A percentile compares a stretch with the other conserved stretches of the same genome.
phyloP scores from a whole-genome alignment of 2,888 invertebrate species.

The Pseudolycoriella hygida region DNA sequence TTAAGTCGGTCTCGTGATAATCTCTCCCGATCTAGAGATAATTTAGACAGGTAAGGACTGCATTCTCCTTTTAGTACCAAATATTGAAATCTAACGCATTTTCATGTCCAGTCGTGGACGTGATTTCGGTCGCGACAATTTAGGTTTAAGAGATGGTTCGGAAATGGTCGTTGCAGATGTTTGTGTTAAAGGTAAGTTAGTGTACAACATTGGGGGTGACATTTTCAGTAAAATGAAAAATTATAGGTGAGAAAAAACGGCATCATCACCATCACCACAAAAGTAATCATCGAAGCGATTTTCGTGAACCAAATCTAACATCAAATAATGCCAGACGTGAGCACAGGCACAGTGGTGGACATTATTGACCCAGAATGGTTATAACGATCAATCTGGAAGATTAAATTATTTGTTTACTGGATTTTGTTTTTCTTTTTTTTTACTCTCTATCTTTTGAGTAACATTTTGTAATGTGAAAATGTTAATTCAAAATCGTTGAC shows the following conservation, averaged over 20 bases:
- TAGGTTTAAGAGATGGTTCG: constrained; percentile 49
- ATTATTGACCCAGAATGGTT: constrained; percentile 29
- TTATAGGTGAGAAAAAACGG: constrained; percentile 26
- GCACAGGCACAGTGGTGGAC: constrained; percentile 25
- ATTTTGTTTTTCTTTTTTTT: neutral
- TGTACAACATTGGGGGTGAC: too few species aligned
- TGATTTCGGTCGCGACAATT: constrained; percentile 18
- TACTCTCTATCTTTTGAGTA: too few species aligned
- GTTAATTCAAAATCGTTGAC: too few species aligned
- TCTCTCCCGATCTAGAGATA: constrained; percentile 27
- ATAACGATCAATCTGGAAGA: constrained; percentile 30
- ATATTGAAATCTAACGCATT: constrained; percentile 11
- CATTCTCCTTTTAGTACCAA: neutral
- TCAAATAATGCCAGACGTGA: constrained; percentile 21
- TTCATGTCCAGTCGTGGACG: constrained; percentile 19
- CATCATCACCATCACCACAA: constrained; percentile 24
- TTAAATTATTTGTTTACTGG: constrained; percentile 9
- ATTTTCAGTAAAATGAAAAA: constrained; percentile 1
- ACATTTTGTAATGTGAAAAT: too few species aligned
- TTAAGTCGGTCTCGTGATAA: constrained; percentile 27
- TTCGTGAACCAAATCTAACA: constrained; percentile 22
- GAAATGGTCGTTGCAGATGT: constrained; percentile 59
- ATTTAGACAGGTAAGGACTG: constrained; percentile 23
- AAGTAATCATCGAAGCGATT: constrained; percentile 26
- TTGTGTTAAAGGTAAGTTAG: constrained; percentile 23